Percentiles rank a stretch among this genome's conserved stretches.
Conservation (phyloP, 2,113 vertebrate genomes). For the western clawed frog (Xenopus tropicalis) region UCB_Xtro_10.0 CM004446.2:89439501-89440000, state of each 20-base stretch:
- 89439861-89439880: conserved; percentile 16
- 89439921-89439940: background rate
- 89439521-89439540: background rate
- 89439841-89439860: conserved; percentile 15
- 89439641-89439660: background rate
- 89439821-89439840: conserved; percentile 28
- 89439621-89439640: background rate
- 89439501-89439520: too few relatives aligned
- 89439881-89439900: conserved; percentile 24
- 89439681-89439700: conserved; percentile 1
- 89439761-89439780: conserved; percentile 23
- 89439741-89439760: conserved; percentile 1
- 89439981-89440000: too few relatives aligned
- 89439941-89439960: background rate
- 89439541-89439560: background rate
- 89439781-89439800: conserved; percentile 24
- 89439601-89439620: background rate
- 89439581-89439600: background rate
- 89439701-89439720: background rate
- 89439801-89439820: conserved; percentile 11
- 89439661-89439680: background rate
- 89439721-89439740: conserved; percentile 2
- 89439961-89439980: background rate
- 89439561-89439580: background rate
- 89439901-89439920: background rate